Conservation (phyloP, 2,113 vertebrate genomes). For the Hydrochoerus hydrochaeris region DNA sequence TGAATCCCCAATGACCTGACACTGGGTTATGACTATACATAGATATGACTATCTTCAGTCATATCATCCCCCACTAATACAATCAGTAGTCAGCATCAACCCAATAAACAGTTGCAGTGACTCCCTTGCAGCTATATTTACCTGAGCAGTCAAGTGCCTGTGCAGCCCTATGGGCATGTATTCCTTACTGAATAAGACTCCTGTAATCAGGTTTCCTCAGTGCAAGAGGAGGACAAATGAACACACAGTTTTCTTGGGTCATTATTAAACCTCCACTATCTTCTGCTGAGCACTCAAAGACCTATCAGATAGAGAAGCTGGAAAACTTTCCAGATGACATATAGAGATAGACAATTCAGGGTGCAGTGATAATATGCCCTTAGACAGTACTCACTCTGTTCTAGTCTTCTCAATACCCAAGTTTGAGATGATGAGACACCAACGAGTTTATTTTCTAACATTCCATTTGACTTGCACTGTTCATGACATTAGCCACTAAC, state of each 20-base stretch:
- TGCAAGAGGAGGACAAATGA: background rate
- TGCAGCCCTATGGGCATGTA: background rate
- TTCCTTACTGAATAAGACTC: background rate
- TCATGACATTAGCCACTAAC: background rate
- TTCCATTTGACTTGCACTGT: background rate
- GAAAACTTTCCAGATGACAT: background rate
- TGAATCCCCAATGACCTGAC: background rate
- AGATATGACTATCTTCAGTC: background rate
- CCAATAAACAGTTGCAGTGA: background rate
- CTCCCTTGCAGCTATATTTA: background rate
- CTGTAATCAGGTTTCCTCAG: background rate
- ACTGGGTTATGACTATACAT: too few species aligned
- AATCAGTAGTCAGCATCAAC: background rate
- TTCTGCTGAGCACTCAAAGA: background rate
- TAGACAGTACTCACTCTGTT: background rate
- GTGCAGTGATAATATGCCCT: background rate
- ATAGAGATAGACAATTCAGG: background rate
- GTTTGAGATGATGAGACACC: background rate
- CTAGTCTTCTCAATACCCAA: background rate
- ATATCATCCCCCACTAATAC: background rate
- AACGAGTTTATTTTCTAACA: background rate
- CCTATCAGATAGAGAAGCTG: background rate
- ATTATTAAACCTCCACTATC: background rate
- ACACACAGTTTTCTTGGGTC: background rate
- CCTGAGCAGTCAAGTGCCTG: background rate